Evolutionary conservation across 2,113 vertebrate species (phyloP), one percentile per base, ranked within the genome.

Genomic region (Leptobrachium leishanense): DNA sequence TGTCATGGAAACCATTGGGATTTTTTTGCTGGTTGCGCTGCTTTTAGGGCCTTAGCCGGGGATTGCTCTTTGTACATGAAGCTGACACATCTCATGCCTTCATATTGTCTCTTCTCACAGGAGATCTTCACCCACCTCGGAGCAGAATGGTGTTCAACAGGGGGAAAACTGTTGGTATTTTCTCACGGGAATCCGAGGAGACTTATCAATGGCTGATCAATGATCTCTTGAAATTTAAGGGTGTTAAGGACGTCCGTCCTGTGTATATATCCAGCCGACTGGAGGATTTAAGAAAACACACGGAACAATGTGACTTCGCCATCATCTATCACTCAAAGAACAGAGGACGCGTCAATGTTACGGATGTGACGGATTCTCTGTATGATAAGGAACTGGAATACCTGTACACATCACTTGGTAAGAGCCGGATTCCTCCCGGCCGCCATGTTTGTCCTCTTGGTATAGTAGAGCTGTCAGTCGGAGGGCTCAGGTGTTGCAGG

Each of bases 291-390:
- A 43, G 7, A 5, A 41, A 70, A 0, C 66, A 77, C 11, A 6
- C 2, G 3, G 39, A 8, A 1, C 69, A 77, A 66, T 77, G 75
- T 5, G 5, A 41, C n/a, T 75, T 75, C 39, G 73, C 43, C 62
- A 66, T 75, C n/a, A 43, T 75, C 9, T 75, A 77, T 66, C 75
- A 77, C 13, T 39, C 75, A 1, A 69, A 69, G 67, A 77, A 39
- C 2, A 59, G 75, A 8, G 75, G 75, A 43, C 31, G 75, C 41
- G 2, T 77, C 40, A 77, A 77, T 43, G 20, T 77, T 10, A 77
- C 75, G 2, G 41, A 77, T n/a, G 75, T 70, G 66, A 50, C 20
- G 7, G 75, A 77, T 20, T 57, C 75, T 44, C 75, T 77, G 66
- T 77, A 77, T 39, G 75, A 77, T 31, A 6, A 44, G 6, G 75